Conservation (phyloP, 2,113 vertebrate species). For the Perca schrenkii region DNA sequence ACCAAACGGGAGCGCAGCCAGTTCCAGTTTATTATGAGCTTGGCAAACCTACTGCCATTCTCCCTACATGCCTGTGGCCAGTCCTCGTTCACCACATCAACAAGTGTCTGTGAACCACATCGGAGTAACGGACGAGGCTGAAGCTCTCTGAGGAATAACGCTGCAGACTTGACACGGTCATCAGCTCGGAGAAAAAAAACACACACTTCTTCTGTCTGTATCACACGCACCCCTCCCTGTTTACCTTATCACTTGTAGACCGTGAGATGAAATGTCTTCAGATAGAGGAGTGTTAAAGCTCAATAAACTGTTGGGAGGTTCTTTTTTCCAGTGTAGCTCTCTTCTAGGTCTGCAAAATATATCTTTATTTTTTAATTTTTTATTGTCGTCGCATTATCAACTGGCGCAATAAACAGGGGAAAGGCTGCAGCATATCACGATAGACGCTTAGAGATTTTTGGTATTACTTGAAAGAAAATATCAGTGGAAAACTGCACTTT, state of each 20-base stretch:
- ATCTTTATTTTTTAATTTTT: too few species aligned
- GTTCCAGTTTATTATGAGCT: slow-evolving; percentile 33
- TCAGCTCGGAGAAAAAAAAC: slow-evolving; percentile 27
- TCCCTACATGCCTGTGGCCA: slow-evolving; percentile 13
- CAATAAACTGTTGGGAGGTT: background rate
- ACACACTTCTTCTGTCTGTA: background rate
- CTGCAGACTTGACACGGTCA: background rate
- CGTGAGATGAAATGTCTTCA: background rate
- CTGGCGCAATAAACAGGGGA: too few species aligned
- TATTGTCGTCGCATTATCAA: too few species aligned
- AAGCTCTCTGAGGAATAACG: slow-evolving; percentile 2
- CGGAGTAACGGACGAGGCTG: slow-evolving; percentile 7
- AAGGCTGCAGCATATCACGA: too few species aligned
- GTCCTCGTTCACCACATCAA: slow-evolving; percentile 35
- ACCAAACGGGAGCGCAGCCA: slow-evolving; percentile 1
- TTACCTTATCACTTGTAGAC: slow-evolving; percentile 11
- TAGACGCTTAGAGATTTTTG: too few species aligned
- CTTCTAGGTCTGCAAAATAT: too few species aligned
- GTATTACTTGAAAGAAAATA: too few species aligned
- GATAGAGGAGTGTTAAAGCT: background rate
- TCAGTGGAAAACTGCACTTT: too few species aligned
- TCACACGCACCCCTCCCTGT: background rate
- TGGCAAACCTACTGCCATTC: slow-evolving; percentile 36
- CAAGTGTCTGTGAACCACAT: slow-evolving; percentile 14
- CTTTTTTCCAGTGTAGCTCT: background rate